phyloP scores from a whole-genome alignment of 2,113 vertebrate species.

The Notarius lentiginosus region DNA sequence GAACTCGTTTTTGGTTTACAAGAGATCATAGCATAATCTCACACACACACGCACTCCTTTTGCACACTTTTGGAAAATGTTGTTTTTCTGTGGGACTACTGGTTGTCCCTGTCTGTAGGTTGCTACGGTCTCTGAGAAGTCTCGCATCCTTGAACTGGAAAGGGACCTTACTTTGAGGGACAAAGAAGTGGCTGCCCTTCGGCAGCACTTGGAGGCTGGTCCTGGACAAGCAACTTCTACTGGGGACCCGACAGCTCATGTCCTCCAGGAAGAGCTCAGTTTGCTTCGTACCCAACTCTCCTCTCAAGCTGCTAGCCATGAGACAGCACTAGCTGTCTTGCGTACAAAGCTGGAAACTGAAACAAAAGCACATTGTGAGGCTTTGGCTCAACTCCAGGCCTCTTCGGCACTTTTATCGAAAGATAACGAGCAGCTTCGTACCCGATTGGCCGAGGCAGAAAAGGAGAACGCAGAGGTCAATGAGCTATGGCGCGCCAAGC shows the following conservation, averaged over 20 bases:
- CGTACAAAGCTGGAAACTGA: constrained; percentile 75
- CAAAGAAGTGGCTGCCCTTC: constrained; percentile 86
- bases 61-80: background rate
- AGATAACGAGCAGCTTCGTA: constrained; percentile 84
- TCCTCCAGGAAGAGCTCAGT: constrained; percentile 85
- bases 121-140: constrained; percentile 95
- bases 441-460: constrained; percentile 79
- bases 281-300: constrained; percentile 83
- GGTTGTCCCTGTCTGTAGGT: constrained; percentile 73
- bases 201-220: constrained; percentile 78
- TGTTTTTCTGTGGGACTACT: background rate
- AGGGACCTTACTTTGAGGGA: constrained; percentile 80
- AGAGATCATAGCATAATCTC: background rate
- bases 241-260: constrained; percentile 71
- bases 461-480: constrained; percentile 80
- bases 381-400: constrained; percentile 74
- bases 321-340: constrained; percentile 71
- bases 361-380: constrained; percentile 76
- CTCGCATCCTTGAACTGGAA: constrained; percentile 95
- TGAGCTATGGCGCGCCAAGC: constrained; percentile 84
- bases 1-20: background rate
- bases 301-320: constrained; percentile 70
- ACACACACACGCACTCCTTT: background rate
- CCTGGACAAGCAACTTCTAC: constrained; percentile 71
- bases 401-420: constrained; percentile 76